Base-by-base conservation (phyloP, 2,888 invertebrate genomes). In the Trissoscelio sp. region DNA sequence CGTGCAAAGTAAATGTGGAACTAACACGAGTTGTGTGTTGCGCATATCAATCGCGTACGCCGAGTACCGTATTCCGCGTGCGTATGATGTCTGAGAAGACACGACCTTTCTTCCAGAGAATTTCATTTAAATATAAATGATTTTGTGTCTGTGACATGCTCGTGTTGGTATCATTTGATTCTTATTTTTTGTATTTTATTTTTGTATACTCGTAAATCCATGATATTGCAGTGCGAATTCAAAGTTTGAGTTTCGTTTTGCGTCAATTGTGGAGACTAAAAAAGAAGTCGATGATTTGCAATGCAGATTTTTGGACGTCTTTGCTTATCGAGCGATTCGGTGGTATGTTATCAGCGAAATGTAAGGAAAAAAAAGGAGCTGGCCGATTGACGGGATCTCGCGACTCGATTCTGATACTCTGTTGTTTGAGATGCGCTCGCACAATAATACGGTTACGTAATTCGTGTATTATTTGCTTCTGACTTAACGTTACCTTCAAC, bases 71-170 rank as follows among this genome's bases (percentile, higher is more conserved):
- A 80, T 80, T 80, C 79, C 69, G 60, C 53, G 55, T 62, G 80
- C 80, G 80, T 80, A 51, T 53, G 9, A 44, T 58, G 69, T 58
- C 74, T 42, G 51, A 64, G 73, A 60, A 69, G 64, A 81, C 58
- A 22, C 46, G 81, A 78, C 77, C 77, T 81, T 73, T 81, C 81
- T 78, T 81, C 31, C 74, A 53, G 67, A 60, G 77, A 78, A 77
- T 73, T 67, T 64, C 48, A 81, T 81, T 81, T 81, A 48, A 78
- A 81, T 81, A 81, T 57, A 78, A 81, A 81, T 78, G 78, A 78
- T 69, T 78, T 74, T 34, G 57, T 48, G 58, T 69, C 73, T 81
- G 77, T 58, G 44, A 42, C 73, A 66, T 51, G 22, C 44, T n/a
- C 24, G 51, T 60, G 34, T 34, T 16, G 16, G 53, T 7, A 16